Evolutionary conservation across 2,797 vertebrate species (phyloP), one percentile per base, ranked within the genome.

Genomic region (Ptychadena robeensis): DNA sequence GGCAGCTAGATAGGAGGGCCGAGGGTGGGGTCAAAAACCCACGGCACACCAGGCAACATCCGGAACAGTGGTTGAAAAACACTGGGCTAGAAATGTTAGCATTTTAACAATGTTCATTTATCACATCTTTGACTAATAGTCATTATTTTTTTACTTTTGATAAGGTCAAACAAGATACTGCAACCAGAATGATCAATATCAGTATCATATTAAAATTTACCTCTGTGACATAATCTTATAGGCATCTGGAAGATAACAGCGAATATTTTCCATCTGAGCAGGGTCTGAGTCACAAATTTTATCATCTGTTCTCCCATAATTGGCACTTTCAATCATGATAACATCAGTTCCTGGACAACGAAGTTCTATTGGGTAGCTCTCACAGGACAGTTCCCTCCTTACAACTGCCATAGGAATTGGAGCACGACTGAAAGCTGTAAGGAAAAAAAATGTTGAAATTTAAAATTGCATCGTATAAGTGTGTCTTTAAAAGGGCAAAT

Each of bases 151-250:
- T 44, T 12, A 44, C 40, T 18, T 18, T 15, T 44, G 18, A 44
- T 44, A 53, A 53, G 7, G 18, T 53, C 18, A 53, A 53, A 53
- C 44, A 8, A 53, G 44, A 53, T 53, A 22, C 44, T 53, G 18
- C 18, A 53, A 15, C 18, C 3, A 4, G 11, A 15, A 44, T 4
- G 14, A 44, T 44, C 6, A 8, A 8, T 53, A 53, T 53, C 2
- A 22, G 44, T 53, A 0, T 22, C 22, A 53, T 2, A 40, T 0
- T 25, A 27, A 69, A 28, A 38, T 83, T 15, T 94, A 98, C 97
- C 97, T 96, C 86, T 97, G 96, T 86, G 97, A 98, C 98, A 99
- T 99, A 92, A 99, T 99, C 94, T 99, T 99, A 94, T 99, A 99
- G 38, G 98, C 97, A 87, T 99, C 98, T 57, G 98, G 98, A 87